Evolutionary conservation across 92 coral and sea anemone genomes (phyloP).

Genomic region (Pocillopora grandis): DNA sequence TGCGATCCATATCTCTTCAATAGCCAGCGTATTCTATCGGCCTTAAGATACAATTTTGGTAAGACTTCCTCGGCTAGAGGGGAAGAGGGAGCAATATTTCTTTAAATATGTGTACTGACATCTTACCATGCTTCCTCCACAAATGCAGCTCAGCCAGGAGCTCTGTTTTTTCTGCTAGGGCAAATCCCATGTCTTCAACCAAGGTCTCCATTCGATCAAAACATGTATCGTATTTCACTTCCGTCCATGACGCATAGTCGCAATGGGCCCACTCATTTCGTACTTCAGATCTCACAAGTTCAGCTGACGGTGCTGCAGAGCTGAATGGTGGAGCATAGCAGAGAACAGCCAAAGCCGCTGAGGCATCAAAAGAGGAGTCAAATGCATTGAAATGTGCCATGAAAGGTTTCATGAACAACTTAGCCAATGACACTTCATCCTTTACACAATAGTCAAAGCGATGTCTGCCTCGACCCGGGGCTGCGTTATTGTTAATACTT

Average conservation of each 20-base stretch:
- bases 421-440: conserved; percentile 48
- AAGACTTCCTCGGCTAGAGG: no score
- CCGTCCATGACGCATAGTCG: conserved; percentile 34
- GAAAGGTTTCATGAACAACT: conserved; percentile 55
- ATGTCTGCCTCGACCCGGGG: conserved; percentile 1
- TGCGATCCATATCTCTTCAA: no score
- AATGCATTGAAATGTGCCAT: conserved; percentile 64
- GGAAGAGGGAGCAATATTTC: no score
- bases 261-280: conserved; percentile 53
- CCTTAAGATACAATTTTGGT: no score
- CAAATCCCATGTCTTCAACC: not conserved
- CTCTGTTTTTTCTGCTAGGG: conserved; percentile 7
- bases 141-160: conserved; percentile 15
- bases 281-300: conserved; percentile 21
- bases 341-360: conserved; percentile 47
- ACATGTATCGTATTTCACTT: not conserved
- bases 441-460: conserved; percentile 30
- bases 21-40: no score
- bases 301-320: conserved; percentile 2
- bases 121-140: conserved; percentile 36
- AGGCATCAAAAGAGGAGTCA: conserved; percentile 48
- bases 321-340: conserved; percentile 8
- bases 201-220: not conserved
- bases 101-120: not conserved
- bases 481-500: conserved; percentile 37